These are phyloP conservation scores for Zosterops hypoxanthus DNA, from an alignment of 2,113 vertebrate genomes.

Conservation along the genomic window DNA sequence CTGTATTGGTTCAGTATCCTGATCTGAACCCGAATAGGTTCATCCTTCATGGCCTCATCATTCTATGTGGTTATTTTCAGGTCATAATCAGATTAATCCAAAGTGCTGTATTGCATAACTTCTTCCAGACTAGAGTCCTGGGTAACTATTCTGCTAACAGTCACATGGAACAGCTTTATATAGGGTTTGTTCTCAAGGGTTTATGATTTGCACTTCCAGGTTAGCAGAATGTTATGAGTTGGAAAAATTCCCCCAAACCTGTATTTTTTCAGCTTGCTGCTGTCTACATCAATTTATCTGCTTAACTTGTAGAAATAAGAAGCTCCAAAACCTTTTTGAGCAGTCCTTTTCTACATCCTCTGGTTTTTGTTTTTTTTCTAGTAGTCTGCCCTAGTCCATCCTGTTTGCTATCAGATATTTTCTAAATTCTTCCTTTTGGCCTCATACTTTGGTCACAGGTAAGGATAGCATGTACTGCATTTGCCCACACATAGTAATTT, in stretches of 20 bases:
- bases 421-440: not conserved
- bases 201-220: not conserved
- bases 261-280: conserved; percentile 48
- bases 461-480: not conserved
- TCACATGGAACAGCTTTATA: not conserved
- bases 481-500: not conserved
- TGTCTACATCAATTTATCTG: conserved; percentile 36
- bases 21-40: not conserved
- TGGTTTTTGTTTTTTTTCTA: not conserved
- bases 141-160: not conserved
- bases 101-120: not conserved
- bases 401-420: not conserved
- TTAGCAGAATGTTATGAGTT: not conserved
- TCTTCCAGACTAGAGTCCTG: not conserved
- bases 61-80: not conserved
- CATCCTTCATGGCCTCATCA: not conserved
- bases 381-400: not conserved
- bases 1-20: not conserved
- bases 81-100: not conserved
- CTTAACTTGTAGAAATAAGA: conserved; percentile 47
- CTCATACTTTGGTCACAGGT: not conserved
- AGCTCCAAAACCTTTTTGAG: conserved; percentile 9
- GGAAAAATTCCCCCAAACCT: not conserved
- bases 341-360: not conserved
- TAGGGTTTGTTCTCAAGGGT: not conserved